Evolutionary conservation across 2,113 vertebrate species (phyloP).

Genomic region (Ahaetulla prasina): DNA sequence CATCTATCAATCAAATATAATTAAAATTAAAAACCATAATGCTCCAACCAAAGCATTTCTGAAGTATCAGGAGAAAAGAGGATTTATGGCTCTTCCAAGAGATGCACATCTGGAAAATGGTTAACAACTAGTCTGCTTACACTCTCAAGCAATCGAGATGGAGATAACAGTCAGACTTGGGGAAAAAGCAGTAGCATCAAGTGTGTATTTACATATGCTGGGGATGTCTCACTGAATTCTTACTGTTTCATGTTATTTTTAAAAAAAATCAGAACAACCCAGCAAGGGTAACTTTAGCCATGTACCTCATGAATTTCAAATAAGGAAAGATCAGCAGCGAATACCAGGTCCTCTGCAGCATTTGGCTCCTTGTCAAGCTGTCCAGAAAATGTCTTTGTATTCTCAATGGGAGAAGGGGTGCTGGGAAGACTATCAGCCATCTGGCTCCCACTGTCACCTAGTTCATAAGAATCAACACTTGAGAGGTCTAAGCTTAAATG

Average conservation of each 20-base stretch:
- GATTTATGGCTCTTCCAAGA: neutral
- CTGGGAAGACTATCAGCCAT: slow-evolving; percentile 86
- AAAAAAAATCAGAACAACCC: neutral
- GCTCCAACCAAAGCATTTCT: neutral
- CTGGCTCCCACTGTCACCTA: slow-evolving; percentile 76
- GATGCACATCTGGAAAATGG: neutral
- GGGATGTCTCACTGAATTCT: neutral
- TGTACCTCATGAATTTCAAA: slow-evolving; percentile 85
- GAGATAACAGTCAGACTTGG: neutral
- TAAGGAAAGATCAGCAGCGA: slow-evolving; percentile 79
- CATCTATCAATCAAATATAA: neutral
- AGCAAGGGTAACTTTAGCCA: neutral
- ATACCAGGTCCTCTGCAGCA: slow-evolving; percentile 57
- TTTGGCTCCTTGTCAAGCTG: slow-evolving; percentile 72
- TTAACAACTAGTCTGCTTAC: neutral
- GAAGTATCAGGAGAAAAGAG: neutral
- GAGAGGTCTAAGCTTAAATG: slow-evolving; percentile 85
- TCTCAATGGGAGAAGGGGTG: slow-evolving; percentile 89
- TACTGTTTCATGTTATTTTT: neutral
- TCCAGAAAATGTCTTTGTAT: slow-evolving; percentile 77
- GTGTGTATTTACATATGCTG: neutral
- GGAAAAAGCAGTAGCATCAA: neutral
- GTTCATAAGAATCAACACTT: slow-evolving; percentile 77
- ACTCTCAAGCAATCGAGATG: neutral
- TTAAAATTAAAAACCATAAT: neutral